Conservation (phyloP, 2,888 invertebrate species). For the Escarpia spicata region DNA sequence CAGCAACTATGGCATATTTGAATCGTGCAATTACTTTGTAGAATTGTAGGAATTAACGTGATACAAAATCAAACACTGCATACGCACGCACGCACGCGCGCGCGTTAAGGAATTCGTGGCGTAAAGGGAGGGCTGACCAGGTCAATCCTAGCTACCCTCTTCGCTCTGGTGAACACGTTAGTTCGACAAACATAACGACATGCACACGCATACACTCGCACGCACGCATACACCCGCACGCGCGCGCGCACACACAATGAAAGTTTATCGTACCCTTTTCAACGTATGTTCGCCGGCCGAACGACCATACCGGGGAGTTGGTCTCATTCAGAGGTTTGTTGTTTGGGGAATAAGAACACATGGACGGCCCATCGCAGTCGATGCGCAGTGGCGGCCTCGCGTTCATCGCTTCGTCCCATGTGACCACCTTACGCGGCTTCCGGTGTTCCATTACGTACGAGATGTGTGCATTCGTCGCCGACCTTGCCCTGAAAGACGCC, state of each 20-base stretch:
- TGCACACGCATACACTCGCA: no score
- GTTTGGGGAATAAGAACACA: slow-evolving; percentile 56
- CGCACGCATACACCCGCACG: no score
- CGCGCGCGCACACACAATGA: no score
- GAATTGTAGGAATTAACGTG: no score
- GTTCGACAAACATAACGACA: no score
- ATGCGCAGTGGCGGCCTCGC: slow-evolving; percentile 57
- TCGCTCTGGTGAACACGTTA: no score
- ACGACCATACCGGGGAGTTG: slow-evolving; percentile 58
- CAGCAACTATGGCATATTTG: background rate
- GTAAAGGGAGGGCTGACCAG: no score
- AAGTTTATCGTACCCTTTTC: slow-evolving; percentile 52
- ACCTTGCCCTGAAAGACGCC: background rate
- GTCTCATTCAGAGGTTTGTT: slow-evolving; percentile 58
- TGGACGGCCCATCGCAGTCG: slow-evolving; percentile 61
- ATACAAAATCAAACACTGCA: no score
- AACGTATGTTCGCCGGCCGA: slow-evolving; percentile 53
- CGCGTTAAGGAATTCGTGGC: no score
- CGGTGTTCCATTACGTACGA: slow-evolving; percentile 21
- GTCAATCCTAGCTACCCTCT: no score
- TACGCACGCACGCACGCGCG: no score
- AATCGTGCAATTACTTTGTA: background rate
- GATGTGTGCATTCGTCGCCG: slow-evolving; percentile 19
- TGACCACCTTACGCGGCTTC: slow-evolving; percentile 48
- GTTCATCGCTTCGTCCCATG: slow-evolving; percentile 57